Conservation (phyloP, 2,888 invertebrate species). For the Scaptomyza tumidula region DNA sequence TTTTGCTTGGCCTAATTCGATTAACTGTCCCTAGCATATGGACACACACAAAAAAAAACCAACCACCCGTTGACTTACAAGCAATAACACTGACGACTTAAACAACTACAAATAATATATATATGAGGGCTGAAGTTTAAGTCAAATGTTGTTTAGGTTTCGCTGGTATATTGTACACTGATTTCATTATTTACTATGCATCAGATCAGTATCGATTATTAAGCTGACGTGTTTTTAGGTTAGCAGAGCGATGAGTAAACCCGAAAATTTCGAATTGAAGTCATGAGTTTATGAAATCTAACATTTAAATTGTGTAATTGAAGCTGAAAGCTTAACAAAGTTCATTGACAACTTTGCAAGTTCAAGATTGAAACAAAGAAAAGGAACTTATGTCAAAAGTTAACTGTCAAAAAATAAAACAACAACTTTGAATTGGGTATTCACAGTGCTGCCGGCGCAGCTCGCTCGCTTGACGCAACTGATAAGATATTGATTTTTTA, state of each 20-base stretch:
- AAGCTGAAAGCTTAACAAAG: constrained; percentile 41
- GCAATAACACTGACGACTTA: constrained; percentile 8
- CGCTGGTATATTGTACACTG: constrained; percentile 32
- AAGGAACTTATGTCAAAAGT: constrained; percentile 9
- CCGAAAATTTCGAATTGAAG: constrained; percentile 27
- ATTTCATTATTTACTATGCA: constrained; percentile 16
- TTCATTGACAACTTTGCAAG: constrained; percentile 41
- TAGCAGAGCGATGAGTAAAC: constrained; percentile 36
- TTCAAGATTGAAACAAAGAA: constrained; percentile 38
- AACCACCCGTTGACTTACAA: constrained; percentile 25
- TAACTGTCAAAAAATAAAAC: constrained; percentile 14
- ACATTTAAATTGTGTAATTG: constrained; percentile 30
- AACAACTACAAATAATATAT: constrained; percentile 30
- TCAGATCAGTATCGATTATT: constrained; percentile 21
- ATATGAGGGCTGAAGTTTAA: constrained; percentile 36
- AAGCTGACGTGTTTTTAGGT: constrained; percentile 50
- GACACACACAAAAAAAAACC: constrained; percentile 2
- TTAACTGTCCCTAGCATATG: constrained; percentile 26
- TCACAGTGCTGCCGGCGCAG: constrained; percentile 16
- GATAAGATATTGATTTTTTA: constrained; percentile 71
- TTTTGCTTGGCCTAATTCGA: constrained; percentile 17
- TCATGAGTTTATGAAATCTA: constrained; percentile 38
- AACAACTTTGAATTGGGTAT: constrained; percentile 19
- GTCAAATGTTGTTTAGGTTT: constrained; percentile 48
- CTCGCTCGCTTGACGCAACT: constrained; percentile 35